Conservation (phyloP, 2,797 vertebrate genomes). For the Enteromius thamalakanensis region DNA sequence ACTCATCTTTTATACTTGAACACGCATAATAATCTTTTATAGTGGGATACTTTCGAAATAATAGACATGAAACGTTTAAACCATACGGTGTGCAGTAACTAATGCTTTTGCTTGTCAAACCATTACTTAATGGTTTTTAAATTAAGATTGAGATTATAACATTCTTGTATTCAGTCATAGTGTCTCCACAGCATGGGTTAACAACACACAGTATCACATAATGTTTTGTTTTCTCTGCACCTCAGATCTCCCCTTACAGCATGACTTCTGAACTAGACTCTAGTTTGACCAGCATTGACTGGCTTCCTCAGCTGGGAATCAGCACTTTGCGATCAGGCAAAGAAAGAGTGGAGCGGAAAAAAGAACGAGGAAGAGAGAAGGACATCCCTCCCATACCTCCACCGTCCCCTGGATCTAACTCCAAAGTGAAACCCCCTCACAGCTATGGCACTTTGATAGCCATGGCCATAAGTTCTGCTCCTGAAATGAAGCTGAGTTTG, state of each 20-base stretch:
- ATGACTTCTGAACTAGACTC: conserved; percentile 96
- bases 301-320: conserved; percentile 94
- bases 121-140: not conserved
- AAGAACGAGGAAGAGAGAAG: conserved; percentile 83
- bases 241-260: conserved; percentile 22
- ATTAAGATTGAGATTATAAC: not conserved
- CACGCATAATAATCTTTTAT: conserved; percentile 1
- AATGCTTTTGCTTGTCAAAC: conserved; percentile 2
- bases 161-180: not conserved
- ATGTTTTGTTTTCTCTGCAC: conserved; percentile 20
- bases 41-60: conserved; percentile 11
- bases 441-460: conserved; percentile 97
- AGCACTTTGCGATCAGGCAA: conserved; percentile 86
- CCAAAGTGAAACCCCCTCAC: conserved; percentile 91
- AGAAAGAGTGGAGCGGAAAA: conserved; percentile 80
- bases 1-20: not conserved
- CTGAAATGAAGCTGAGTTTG: conserved; percentile 91
- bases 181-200: not conserved
- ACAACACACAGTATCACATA: not conserved
- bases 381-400: conserved; percentile 70
- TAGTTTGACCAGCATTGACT: conserved; percentile 97
- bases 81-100: not conserved
- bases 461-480: conserved; percentile 92
- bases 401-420: conserved; percentile 65
- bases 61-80: not conserved